These are phyloP conservation scores for Oreochromis mossambicus DNA, from an alignment of 2,797 vertebrate genomes.

Conservation along the genomic window DNA sequence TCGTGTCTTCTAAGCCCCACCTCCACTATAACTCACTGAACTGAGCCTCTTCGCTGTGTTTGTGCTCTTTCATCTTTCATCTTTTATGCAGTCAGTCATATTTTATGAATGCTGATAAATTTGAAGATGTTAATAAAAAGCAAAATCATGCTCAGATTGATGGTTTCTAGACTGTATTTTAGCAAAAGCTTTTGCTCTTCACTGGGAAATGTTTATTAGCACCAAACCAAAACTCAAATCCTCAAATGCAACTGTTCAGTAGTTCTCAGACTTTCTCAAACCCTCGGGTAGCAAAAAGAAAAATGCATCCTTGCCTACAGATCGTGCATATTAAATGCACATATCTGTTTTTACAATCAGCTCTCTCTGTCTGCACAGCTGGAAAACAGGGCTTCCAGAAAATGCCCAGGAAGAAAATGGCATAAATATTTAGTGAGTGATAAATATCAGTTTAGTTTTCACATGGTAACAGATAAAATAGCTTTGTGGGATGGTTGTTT, in stretches of 20 bases:
- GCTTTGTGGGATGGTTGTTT: neutral
- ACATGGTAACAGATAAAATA: neutral
- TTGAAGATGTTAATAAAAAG: neutral
- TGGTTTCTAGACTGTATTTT: neutral
- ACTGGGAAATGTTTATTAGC: neutral
- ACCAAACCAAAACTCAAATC: neutral
- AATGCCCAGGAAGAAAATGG: neutral
- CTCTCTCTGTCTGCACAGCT: neutral
- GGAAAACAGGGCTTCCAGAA: neutral
- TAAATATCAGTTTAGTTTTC: neutral
- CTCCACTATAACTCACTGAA: neutral
- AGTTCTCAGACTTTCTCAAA: neutral
- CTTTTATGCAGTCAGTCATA: neutral
- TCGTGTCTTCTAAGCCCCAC: neutral
- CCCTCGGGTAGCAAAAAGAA: neutral
- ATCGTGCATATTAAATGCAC: neutral
- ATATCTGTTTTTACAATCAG: neutral
- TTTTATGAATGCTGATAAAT: neutral
- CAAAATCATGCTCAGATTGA: neutral
- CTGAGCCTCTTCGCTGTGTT: neutral
- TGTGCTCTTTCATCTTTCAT: neutral
- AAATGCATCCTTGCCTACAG: neutral
- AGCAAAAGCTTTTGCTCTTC: neutral
- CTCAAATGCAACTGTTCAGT: neutral
- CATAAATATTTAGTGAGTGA: neutral